Conservation (phyloP, 1,140 invertebrate genomes). For the Sarcophaga peregrina region DNA sequence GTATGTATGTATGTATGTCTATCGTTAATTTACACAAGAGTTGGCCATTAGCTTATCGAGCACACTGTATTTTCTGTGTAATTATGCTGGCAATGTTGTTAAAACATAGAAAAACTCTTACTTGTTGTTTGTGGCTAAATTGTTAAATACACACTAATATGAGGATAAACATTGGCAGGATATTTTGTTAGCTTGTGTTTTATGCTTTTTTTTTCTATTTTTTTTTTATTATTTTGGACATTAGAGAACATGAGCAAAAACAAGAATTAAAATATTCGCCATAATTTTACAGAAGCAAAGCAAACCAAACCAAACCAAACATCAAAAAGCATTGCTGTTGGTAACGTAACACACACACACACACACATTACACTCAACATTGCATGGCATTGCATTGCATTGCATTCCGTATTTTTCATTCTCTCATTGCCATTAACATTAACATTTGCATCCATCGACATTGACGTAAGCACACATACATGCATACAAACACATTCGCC, state of each 20-base stretch:
- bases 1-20: not conserved
- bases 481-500: no score
- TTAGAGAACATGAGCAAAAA: not conserved
- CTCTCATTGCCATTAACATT: no score
- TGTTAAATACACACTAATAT: conserved; percentile 9
- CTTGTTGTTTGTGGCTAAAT: conserved; percentile 11
- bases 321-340: not conserved
- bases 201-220: not conserved
- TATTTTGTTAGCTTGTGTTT: not conserved
- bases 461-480: no score
- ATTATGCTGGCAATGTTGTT: not conserved
- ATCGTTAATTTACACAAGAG: not conserved
- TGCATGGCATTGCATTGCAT: not conserved
- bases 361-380: not conserved
- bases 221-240: not conserved
- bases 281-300: not conserved
- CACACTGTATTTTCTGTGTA: not conserved
- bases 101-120: not conserved
- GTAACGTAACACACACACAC: not conserved
- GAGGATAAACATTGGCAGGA: not conserved
- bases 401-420: no score
- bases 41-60: not conserved
- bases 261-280: not conserved
- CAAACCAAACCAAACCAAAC: no score
- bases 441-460: no score